Evolutionary conservation across 2,888 invertebrate species (phyloP), one percentile per base, ranked within the genome.

Genomic region (Exocentrus adspersus): DNA sequence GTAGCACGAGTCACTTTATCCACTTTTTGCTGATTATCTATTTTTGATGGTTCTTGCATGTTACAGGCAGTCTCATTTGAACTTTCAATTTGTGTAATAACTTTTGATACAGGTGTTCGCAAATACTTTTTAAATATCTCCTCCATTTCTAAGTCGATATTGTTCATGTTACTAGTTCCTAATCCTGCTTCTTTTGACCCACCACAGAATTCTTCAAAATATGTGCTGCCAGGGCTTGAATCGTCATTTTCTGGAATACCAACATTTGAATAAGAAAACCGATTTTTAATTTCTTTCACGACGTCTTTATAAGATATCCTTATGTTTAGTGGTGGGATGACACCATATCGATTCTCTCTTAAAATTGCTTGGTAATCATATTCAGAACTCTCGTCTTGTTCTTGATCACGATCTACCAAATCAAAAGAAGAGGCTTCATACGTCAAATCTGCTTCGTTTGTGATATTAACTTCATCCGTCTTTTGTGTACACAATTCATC

Each of bases 271-370:
- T 60, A 51, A 12, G 60, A 56, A 65, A 71, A 71, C 66, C 71
- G 72, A 32, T 56, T 20, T 68, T 78, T 77, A 53, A 78, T 72
- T 65, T 78, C 75, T 48, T 72, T 62, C 37, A 78, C 70, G 9
- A 78, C 75, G 14, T 74, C 65, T 65, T 73, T 71, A 63, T 75
- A 77, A 42, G 62, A 64, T 21, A 65, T 37, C 50, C 74, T 65
- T 16, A 74, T 28, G 41, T 71, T 66, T 45, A 72, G 30, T 20
- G 72, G 73, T 2, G 72, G 65, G 21, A 65, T 61, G 5, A 75
- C 75, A 1, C 75, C 75, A 43, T 69, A 71, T 62, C 65, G 65
- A 52, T 75, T 74, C 64, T 74, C 71, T 60, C 67, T 74, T 17
- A 68, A 60, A 9, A 72, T 72, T 12, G 64, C 9, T 5, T 62